Percentiles rank a stretch among this genome's conserved stretches.
These are phyloP conservation scores for Apamea monoglypha DNA, from an alignment of 2,888 invertebrate genomes.

Conservation along the genomic window DNA sequence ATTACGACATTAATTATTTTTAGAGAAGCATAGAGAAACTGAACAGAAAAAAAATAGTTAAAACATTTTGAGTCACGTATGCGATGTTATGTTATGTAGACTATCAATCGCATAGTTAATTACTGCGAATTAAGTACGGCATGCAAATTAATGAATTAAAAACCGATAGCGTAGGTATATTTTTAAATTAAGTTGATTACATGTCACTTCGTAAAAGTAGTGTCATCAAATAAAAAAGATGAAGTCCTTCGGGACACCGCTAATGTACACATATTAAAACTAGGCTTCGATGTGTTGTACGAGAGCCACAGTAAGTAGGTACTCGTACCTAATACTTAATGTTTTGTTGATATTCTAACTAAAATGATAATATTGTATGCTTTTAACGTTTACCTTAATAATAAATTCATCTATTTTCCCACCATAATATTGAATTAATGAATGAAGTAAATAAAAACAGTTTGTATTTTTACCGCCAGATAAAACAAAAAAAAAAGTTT, in stretches of 20 bases:
- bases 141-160: constrained; percentile 8
- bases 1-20: background rate
- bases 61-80: background rate
- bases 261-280: constrained; percentile 38
- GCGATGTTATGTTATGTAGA: background rate
- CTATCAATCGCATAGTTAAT: background rate
- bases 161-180: background rate
- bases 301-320: background rate
- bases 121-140: background rate
- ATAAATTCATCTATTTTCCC: background rate
- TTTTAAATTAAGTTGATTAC: constrained; percentile 17
- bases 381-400: background rate
- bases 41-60: background rate
- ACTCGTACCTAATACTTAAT: background rate
- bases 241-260: constrained; percentile 26
- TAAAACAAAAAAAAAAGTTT: constrained; percentile 13
- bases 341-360: background rate
- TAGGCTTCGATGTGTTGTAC: background rate
- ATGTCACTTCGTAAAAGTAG: constrained; percentile 20
- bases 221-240: constrained; percentile 4
- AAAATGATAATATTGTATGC: background rate
- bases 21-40: background rate
- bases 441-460: background rate
- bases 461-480: background rate
- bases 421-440: background rate